Conservation (phyloP, 2,888 invertebrate genomes). For the Phyllotreta striolata region DNA sequence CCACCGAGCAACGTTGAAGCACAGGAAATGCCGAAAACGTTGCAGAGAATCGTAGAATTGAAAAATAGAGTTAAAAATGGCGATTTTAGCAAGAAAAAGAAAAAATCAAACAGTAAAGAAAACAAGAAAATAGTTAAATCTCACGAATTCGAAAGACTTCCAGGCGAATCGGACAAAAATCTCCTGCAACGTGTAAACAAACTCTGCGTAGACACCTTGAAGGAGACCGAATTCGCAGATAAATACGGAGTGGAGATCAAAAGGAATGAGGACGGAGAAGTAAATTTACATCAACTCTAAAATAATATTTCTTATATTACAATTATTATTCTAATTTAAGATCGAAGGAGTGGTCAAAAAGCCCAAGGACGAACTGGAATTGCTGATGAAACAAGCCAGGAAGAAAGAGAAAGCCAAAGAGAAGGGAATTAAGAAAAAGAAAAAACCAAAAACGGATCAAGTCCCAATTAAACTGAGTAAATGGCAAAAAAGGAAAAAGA, state of each 20-base stretch:
- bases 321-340: constrained; percentile 39
- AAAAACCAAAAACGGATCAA: constrained; percentile 53
- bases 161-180: constrained; percentile 69
- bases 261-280: constrained; percentile 65
- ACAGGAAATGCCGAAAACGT: constrained; percentile 77
- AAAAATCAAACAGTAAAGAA: constrained; percentile 44
- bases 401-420: constrained; percentile 53
- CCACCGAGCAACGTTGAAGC: constrained; percentile 75
- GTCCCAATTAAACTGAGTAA: constrained; percentile 61
- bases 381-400: constrained; percentile 60
- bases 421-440: constrained; percentile 57
- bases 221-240: constrained; percentile 69
- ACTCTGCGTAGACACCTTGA: constrained; percentile 69
- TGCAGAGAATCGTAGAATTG: constrained; percentile 70
- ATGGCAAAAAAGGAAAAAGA: constrained; percentile 65
- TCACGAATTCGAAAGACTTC: constrained; percentile 66
- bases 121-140: constrained; percentile 49
- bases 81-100: constrained; percentile 48
- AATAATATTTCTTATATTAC: neutral
- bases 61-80: constrained; percentile 60
- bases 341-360: constrained; percentile 62
- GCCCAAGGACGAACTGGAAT: constrained; percentile 65
- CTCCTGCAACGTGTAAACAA: constrained; percentile 73
- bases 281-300: constrained; percentile 36
- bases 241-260: constrained; percentile 69